Base-by-base conservation (phyloP, 2,113 vertebrate genomes). In the Pyrgilauda ruficollis region DNA sequence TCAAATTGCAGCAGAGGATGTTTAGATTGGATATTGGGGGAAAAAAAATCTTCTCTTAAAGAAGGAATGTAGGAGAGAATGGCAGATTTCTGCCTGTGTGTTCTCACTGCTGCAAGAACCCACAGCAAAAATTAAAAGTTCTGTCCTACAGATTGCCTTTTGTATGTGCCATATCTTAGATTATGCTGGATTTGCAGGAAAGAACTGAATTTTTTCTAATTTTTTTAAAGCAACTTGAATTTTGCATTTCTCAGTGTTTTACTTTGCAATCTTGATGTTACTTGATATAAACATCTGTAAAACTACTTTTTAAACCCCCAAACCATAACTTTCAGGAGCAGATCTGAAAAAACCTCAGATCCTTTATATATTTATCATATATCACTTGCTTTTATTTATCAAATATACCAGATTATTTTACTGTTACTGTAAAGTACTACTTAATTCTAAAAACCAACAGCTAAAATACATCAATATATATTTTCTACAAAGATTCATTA, bases 71-170 rank as follows among this genome's bases (percentile, higher is more conserved):
- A 17, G 33, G 19, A 46, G 62, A 46, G 26, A 84, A 77, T 5
- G 3, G 26, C 20, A 12, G 8, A 17, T 21, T 52, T 26, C 39
- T 58, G 27, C 39, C 39, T 55, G 8, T 8, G 0, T 7, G 6
- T 22, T 64, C 49, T 47, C 50, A 20, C 26, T 59, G 69, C 69
- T 84, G 11, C n/a, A 44, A 33, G 24, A 37, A 49, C 7, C n/a
- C 1, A 0, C 0, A 22, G 6, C 18, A 61, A 82, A 76, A 55
- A 15, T 12, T 5, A 3, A 7, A 30, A 53, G 7, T 15, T 27
- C 23, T 13, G 0, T 4, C n/a, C 43, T n/a, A 5, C 3, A 67
- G 26, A 8, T 28, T 28, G 17, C 8, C 12, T 31, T 56, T 56
- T 47, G 9, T 10, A 0, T 1, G 5, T 12, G 37, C 43, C 24